A percentile compares a stretch with the other conserved stretches of the same genome.
Conservation (phyloP, 2,797 vertebrate species). For the Heterohyrax brucei region DNA sequence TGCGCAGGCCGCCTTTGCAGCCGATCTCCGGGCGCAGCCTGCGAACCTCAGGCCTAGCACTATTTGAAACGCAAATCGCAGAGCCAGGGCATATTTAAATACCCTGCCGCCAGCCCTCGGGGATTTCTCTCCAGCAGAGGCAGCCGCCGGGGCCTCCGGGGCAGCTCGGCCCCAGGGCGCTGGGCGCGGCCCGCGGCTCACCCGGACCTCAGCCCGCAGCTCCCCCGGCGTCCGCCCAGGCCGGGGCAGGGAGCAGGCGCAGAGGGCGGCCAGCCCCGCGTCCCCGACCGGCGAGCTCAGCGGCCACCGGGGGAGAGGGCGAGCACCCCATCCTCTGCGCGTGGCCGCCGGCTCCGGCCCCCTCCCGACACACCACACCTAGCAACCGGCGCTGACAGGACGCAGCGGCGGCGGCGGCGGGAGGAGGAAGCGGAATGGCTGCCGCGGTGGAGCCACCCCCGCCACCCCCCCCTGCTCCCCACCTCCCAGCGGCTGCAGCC, state of each 20-base stretch:
- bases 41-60: conserved; percentile 82
- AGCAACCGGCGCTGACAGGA: conserved; percentile 94
- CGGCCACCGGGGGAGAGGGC: background rate
- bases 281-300: background rate
- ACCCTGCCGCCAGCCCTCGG: conserved; percentile 22
- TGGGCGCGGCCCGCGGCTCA: conserved; percentile 80
- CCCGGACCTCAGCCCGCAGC: conserved; percentile 57
- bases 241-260: conserved; percentile 10
- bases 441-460: conserved; percentile 90
- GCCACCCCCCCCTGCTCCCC: conserved; percentile 88
- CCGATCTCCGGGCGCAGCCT: conserved; percentile 11
- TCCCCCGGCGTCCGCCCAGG: conserved; percentile 61
- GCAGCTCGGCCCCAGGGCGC: conserved; percentile 9
- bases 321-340: conserved; percentile 47
- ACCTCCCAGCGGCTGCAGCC: conserved; percentile 85
- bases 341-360: conserved; percentile 83
- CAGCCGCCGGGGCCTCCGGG: conserved; percentile 66
- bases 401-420: conserved; percentile 91
- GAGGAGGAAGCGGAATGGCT: conserved; percentile 92
- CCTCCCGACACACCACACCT: conserved; percentile 91
- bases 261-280: background rate
- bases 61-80: conserved; percentile 50
- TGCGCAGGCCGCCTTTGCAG: conserved; percentile 74
- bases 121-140: background rate
- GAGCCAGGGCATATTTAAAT: background rate